Conservation (phyloP, 2,113 vertebrate species). For the Tachysurus vachellii region DNA sequence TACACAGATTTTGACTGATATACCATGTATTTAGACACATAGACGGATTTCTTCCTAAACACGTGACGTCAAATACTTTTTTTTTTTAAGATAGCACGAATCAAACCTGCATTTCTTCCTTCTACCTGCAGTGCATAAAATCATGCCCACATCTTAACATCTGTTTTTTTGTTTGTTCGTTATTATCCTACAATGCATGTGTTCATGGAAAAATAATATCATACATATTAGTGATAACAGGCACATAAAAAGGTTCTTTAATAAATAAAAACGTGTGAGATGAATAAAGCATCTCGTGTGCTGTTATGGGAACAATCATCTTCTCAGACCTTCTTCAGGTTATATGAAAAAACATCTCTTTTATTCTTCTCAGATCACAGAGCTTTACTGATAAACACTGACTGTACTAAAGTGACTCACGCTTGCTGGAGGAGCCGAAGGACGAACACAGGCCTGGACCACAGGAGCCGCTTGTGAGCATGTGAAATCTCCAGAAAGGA, state of each 20-base stretch:
- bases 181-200: too few species aligned
- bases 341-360: neutral
- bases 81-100: too few species aligned
- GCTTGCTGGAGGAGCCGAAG: slow-evolving; percentile 53
- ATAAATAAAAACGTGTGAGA: neutral
- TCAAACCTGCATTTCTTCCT: neutral
- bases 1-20: neutral
- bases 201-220: neutral
- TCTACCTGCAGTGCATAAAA: too few species aligned
- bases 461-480: neutral
- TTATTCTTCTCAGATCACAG: neutral
- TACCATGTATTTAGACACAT: neutral
- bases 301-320: too few species aligned
- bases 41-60: neutral
- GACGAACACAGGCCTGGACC: slow-evolving; percentile 15
- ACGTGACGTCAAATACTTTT: too few species aligned
- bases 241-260: neutral
- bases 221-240: neutral
- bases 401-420: slow-evolving; percentile 38
- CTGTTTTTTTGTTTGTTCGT: neutral
- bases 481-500: slow-evolving; percentile 55
- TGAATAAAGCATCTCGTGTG: too few species aligned
- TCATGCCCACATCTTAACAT: neutral
- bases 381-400: neutral
- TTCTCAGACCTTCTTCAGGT: too few species aligned